Percentiles rank a stretch among this genome's conserved stretches.
phyloP scores from a whole-genome alignment of 2,797 vertebrate species.

The Dallia pectoralis region DNA sequence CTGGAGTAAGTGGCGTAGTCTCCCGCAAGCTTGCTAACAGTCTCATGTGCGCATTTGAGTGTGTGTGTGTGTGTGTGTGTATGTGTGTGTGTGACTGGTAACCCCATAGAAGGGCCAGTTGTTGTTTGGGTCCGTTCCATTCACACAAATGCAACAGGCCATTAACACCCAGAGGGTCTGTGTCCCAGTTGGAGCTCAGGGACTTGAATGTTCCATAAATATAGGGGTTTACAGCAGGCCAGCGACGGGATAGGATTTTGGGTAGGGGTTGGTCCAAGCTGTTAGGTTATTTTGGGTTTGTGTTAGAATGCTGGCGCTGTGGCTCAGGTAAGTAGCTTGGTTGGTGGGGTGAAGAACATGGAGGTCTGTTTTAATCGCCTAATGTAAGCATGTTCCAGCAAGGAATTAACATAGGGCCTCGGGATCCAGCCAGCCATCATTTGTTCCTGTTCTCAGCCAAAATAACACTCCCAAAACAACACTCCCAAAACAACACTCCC shows the following conservation, averaged over 20 bases:
- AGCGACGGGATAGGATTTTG: constrained; percentile 46
- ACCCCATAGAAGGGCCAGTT: constrained; percentile 50
- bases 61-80: background rate
- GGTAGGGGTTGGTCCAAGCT: constrained; percentile 28
- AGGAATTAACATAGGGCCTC: constrained; percentile 38
- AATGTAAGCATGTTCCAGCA: constrained; percentile 52
- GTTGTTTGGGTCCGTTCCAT: constrained; percentile 49
- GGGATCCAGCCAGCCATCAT: background rate
- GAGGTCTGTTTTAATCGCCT: constrained; percentile 54
- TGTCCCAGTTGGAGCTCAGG: constrained; percentile 55
- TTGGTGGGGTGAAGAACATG: constrained; percentile 30
- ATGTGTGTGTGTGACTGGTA: constrained; percentile 24
- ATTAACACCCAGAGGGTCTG: constrained; percentile 53
- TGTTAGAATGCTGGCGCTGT: background rate
- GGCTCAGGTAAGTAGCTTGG: background rate
- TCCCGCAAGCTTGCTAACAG: constrained; percentile 25
- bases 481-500: no score
- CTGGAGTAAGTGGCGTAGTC: constrained; percentile 28
- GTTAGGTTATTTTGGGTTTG: background rate
- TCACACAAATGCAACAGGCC: constrained; percentile 44
- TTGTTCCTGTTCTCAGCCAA: background rate
- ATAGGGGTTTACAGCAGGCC: constrained; percentile 50
- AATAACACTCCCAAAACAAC: no score
- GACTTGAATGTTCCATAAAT: constrained; percentile 67
- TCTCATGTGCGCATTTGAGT: constrained; percentile 41